Conservation (phyloP, 1,140 invertebrate species). For the Hestina assimilis region DNA sequence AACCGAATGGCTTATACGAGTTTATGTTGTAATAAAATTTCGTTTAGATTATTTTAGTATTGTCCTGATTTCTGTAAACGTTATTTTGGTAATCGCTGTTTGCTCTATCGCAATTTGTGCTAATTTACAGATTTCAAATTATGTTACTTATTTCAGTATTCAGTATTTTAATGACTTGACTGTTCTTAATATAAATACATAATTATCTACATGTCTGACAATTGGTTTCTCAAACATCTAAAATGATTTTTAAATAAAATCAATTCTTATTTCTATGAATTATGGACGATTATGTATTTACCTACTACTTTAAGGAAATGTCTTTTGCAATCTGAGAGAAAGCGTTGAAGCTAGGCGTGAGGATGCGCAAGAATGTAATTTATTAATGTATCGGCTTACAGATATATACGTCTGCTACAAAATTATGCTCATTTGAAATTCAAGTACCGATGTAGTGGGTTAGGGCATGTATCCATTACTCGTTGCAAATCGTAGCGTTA, state of each 20-base stretch:
- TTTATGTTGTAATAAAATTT: conserved; percentile 61
- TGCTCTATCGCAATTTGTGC: conserved; percentile 33
- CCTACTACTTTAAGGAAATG: conserved; percentile 9
- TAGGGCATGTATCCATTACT: conserved; percentile 1
- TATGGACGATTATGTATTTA: background rate
- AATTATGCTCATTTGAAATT: conserved; percentile 20
- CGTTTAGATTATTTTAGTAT: conserved; percentile 44
- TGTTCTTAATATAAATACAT: too few species aligned
- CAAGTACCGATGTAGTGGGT: conserved; percentile 7
- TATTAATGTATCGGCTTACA: conserved; percentile 33
- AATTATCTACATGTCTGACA: too few species aligned
- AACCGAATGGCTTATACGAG: conserved; percentile 47
- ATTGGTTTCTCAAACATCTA: background rate
- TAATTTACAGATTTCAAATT: conserved; percentile 17
- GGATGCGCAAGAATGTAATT: conserved; percentile 40
- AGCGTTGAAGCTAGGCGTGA: conserved; percentile 26
- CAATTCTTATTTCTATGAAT: background rate
- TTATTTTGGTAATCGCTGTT: conserved; percentile 38
- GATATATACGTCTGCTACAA: conserved; percentile 22
- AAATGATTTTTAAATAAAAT: background rate
- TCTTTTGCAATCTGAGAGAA: conserved; percentile 34
- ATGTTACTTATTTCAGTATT: conserved; percentile 4
- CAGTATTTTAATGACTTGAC: conserved; percentile 1
- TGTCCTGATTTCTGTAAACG: conserved; percentile 48
- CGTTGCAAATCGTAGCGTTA: conserved; percentile 5